These are phyloP conservation scores for Camptogramma bilineatum DNA, from an alignment of 2,888 invertebrate genomes.

Conservation along the genomic window DNA sequence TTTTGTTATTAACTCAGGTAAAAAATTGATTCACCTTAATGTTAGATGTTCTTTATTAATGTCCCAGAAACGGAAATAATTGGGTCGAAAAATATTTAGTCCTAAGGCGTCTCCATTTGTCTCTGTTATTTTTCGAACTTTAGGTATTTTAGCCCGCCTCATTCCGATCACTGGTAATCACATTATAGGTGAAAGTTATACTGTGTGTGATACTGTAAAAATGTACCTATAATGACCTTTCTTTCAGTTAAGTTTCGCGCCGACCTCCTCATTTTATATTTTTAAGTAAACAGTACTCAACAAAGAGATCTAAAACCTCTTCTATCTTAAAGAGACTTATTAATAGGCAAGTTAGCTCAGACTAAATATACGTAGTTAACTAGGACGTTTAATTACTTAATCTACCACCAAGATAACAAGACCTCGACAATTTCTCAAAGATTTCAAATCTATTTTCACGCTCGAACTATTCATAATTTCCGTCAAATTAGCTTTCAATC, in stretches of 20 bases:
- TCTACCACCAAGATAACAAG: constrained; percentile 10
- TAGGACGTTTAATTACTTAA: constrained; percentile 13
- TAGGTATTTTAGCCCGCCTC: too few relatives aligned
- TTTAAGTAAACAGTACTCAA: not conserved
- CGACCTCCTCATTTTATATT: not conserved
- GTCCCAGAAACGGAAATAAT: too few relatives aligned
- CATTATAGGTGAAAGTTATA: too few relatives aligned
- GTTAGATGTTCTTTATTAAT: too few relatives aligned
- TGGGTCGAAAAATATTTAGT: too few relatives aligned
- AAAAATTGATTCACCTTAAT: too few relatives aligned
- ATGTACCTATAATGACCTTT: too few relatives aligned
- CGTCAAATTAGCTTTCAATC: constrained; percentile 29
- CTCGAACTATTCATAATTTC: constrained; percentile 32
- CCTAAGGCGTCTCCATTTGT: too few relatives aligned
- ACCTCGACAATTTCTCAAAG: constrained; percentile 13
- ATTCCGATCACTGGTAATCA: too few relatives aligned
- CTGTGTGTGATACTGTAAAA: too few relatives aligned
- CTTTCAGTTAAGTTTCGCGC: not conserved
- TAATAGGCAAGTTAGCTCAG: not conserved
- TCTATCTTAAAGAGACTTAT: not conserved
- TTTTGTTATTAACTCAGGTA: too few relatives aligned
- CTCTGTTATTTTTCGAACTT: too few relatives aligned
- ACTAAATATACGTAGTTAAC: not conserved
- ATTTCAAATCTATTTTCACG: constrained; percentile 28
- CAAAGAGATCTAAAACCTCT: not conserved